A percentile compares a stretch with the other conserved stretches of the same genome.
Conservation (phyloP, 2,113 vertebrate genomes). For the Neopipo cinnamomea region DNA sequence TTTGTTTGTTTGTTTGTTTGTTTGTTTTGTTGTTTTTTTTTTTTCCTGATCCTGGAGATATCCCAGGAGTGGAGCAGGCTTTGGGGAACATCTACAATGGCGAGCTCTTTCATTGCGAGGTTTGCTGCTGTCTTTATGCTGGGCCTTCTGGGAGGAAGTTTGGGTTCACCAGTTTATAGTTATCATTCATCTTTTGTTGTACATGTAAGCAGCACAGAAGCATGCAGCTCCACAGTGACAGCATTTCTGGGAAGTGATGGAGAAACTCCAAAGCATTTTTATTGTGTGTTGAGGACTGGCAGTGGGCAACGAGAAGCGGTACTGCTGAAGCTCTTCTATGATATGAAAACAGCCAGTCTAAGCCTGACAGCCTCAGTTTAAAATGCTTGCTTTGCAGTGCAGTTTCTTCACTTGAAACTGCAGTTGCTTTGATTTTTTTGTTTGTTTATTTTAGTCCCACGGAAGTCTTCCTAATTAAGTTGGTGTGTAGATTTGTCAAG, state of each 20-base stretch:
- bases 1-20: no score
- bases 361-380: not conserved
- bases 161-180: not conserved
- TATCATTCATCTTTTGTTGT: not conserved
- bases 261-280: not conserved
- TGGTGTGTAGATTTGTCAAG: not conserved
- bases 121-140: not conserved
- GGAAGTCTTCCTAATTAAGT: not conserved
- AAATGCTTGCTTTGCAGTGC: not conserved
- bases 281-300: not conserved
- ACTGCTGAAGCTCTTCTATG: not conserved
- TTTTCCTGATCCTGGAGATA: not conserved
- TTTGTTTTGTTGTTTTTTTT: no score
- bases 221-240: not conserved
- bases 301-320: not conserved
- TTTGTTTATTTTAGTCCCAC: not conserved
- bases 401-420: not conserved
- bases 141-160: not conserved
- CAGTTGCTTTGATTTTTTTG: not conserved
- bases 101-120: not conserved
- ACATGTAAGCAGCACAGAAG: not conserved
- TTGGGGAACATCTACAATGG: not conserved
- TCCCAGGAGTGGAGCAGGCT: not conserved
- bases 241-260: not conserved
- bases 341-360: not conserved